Base-by-base conservation (phyloP, 2,888 invertebrate species). In the Himalopsyche tibetana region DNA sequence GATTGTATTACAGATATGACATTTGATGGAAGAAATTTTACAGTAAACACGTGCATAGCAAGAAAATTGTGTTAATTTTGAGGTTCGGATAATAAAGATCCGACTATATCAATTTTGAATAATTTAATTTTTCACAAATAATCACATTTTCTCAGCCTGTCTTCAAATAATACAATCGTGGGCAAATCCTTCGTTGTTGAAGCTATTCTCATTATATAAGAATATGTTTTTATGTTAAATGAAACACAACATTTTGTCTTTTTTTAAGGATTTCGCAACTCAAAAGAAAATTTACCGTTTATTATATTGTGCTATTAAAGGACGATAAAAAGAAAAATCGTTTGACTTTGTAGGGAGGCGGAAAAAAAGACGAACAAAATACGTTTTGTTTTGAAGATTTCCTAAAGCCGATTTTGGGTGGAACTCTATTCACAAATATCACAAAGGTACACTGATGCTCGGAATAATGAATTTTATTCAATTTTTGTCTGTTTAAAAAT, bases 311-410 rank as follows among this genome's bases (percentile, higher is more conserved):
- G 74, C 74, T 15, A 74, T 74, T 36, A 74, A 74, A 74, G 74
- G 28, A 74, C 74, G 36, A 74, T 74, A 74, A 74, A 74, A 28
- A 28, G 28, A 28, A 42, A 74, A 74, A 74, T 36, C 74, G 74
- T 74, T 74, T 74, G 74, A 36, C 74, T 74, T 15, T 15, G 9
- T 36, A 28, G 9, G 36, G 36, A 36, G 74, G 12, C 15, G 74
- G 36, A 74, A 74, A 74, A 74, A 38, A 69, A 28, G 5, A 36
- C 11, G 74, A 74, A n/a, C 12, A 36, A 74, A 74, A 74, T 36
- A 74, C 74, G 36, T 38, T 36, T 74, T 74, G 74, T 74, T 74
- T 74, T 74, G 19, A 38, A 74, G 74, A 36, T 74, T 74, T 74
- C 9, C 38, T 74, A 74, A 74, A 36, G 74, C 51, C 19, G 74